phyloP scores from a whole-genome alignment of 2,888 invertebrate genomes.

The Fragum fragum region DNA sequence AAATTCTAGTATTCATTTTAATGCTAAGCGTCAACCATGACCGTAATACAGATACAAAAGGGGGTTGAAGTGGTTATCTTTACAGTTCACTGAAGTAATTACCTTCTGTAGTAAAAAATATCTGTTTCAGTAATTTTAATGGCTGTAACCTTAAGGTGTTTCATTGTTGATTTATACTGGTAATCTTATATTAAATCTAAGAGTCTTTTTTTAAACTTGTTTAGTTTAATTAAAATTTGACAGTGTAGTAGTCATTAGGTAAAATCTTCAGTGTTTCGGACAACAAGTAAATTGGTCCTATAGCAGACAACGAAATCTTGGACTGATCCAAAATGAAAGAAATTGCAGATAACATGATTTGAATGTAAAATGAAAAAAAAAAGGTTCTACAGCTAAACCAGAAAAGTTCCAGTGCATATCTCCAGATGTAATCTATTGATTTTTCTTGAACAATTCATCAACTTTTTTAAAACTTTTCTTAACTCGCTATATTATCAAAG shows the following conservation, averaged over 20 bases:
- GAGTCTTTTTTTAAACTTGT: not conserved
- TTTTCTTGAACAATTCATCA: not conserved
- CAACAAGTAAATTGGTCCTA: too few relatives aligned
- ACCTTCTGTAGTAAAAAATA: conserved; percentile 2
- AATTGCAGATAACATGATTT: too few relatives aligned
- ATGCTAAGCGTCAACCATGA: not conserved
- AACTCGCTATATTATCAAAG: not conserved
- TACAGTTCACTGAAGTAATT: conserved; percentile 10
- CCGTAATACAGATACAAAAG: not conserved
- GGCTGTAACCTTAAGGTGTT: not conserved
- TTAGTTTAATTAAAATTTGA: not conserved
- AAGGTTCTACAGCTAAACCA: not conserved
- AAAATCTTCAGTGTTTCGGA: too few relatives aligned
- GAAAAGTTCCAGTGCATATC: too few relatives aligned
- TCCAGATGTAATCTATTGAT: too few relatives aligned
- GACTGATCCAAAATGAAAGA: too few relatives aligned
- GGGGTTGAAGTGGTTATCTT: not conserved
- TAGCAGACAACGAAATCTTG: too few relatives aligned
- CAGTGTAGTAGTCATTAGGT: too few relatives aligned
- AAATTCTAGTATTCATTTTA: not conserved
- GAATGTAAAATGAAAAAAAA: too few relatives aligned
- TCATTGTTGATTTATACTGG: not conserved
- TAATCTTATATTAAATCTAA: not conserved
- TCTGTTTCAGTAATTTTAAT: conserved; percentile 4
- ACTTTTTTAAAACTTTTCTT: not conserved